A percentile compares a stretch with the other conserved stretches of the same genome.
Conservation (phyloP, 2,797 vertebrate genomes). For the Moxostoma hubbsi region DNA sequence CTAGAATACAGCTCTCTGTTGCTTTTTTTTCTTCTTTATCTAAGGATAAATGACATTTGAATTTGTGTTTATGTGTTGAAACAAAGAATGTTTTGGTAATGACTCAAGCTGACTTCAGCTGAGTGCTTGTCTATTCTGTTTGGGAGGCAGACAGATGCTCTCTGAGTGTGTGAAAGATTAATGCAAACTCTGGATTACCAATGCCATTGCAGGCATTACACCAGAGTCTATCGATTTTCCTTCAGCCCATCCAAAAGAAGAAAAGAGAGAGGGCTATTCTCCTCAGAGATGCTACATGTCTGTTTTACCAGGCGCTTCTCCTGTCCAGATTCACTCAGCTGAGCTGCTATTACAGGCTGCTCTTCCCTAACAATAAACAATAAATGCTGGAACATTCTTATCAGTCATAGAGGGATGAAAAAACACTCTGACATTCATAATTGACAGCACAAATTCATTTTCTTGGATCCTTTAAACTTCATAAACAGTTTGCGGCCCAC, state of each 20-base stretch:
- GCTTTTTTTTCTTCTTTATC: not conserved
- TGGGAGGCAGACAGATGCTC: slow-evolving; percentile 68
- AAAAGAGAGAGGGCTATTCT: slow-evolving; percentile 55
- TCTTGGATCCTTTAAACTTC: not conserved
- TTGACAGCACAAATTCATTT: not conserved
- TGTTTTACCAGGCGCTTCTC: slow-evolving; percentile 57
- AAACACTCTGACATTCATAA: not conserved
- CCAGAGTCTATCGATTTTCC: slow-evolving; percentile 74
- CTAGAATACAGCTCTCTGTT: slow-evolving; percentile 2
- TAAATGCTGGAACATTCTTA: slow-evolving; percentile 13
- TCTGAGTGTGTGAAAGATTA: slow-evolving; percentile 77
- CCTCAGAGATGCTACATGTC: slow-evolving; percentile 51
- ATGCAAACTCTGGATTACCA: slow-evolving; percentile 73
- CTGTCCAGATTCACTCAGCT: not conserved
- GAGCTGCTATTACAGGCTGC: not conserved
- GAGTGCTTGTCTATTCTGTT: slow-evolving; percentile 65
- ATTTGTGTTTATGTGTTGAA: slow-evolving; percentile 41
- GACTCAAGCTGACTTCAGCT: slow-evolving; percentile 45
- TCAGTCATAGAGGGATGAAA: not conserved
- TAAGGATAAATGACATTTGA: slow-evolving; percentile 34
- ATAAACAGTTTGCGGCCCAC: not conserved
- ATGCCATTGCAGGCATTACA: slow-evolving; percentile 73
- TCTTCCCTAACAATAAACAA: slow-evolving; percentile 17
- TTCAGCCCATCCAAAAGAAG: slow-evolving; percentile 66
- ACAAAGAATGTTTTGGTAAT: slow-evolving; percentile 52